Conservation (phyloP, 2,888 invertebrate genomes). For the Pycnomerus fuliginosus region DNA sequence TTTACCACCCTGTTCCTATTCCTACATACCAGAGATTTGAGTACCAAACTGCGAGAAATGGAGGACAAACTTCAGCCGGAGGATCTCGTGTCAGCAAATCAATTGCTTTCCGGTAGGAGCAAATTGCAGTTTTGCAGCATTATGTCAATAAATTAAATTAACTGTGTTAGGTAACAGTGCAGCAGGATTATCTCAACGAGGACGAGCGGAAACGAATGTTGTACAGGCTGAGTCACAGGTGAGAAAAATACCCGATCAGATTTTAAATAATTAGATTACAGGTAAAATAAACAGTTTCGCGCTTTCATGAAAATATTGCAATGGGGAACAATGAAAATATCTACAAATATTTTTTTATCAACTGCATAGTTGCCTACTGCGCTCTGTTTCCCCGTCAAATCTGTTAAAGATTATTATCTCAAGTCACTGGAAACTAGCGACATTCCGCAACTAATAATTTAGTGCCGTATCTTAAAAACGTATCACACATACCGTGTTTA, state of each 20-base stretch:
- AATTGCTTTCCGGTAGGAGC: constrained; percentile 43
- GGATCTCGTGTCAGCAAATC: constrained; percentile 56
- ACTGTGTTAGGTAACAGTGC: too few species aligned
- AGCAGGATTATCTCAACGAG: too few species aligned
- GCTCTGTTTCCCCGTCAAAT: constrained; percentile 19
- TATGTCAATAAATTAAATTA: neutral
- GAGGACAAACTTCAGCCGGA: constrained; percentile 72
- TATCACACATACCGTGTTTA: too few species aligned
- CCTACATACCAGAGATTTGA: constrained; percentile 79
- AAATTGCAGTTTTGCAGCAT: constrained; percentile 2
- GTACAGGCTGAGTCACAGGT: neutral
- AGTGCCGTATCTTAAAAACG: too few species aligned
- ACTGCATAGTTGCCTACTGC: too few species aligned
- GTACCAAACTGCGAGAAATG: constrained; percentile 79
- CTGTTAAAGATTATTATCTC: constrained; percentile 11
- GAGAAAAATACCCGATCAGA: neutral
- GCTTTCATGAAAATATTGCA: too few species aligned
- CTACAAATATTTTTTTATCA: too few species aligned
- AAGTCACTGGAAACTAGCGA: constrained; percentile 9
- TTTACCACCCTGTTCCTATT: constrained; percentile 83
- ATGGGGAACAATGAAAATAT: too few species aligned
- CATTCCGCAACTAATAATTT: constrained; percentile 4
- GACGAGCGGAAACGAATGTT: constrained; percentile 7
- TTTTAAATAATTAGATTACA: neutral
- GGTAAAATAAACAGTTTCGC: too few species aligned